Percentiles rank a stretch among this genome's conserved stretches.
phyloP scores from a whole-genome alignment of 2,797 vertebrate species.

The Cossypha heuglini region DNA sequence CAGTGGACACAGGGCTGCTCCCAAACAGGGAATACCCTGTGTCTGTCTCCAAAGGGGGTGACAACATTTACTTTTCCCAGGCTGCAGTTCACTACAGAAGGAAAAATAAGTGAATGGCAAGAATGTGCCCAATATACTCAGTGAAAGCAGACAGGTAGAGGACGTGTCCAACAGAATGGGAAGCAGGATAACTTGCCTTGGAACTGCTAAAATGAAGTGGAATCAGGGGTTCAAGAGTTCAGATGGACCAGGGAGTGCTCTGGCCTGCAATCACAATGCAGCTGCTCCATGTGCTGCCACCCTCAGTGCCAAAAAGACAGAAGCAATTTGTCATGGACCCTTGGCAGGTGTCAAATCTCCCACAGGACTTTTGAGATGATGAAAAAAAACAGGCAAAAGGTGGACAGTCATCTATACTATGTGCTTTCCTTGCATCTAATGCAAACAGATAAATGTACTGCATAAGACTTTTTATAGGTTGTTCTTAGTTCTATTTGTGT shows the following conservation, averaged over 20 bases:
- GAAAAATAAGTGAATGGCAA: rapidly evolving
- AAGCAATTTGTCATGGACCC: background rate
- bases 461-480: background rate
- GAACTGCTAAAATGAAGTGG: background rate
- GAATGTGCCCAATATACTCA: rapidly evolving
- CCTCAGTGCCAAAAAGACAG: background rate
- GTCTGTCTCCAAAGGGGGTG: background rate
- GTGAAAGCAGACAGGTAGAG: background rate
- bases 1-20: rapidly evolving
- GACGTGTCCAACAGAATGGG: background rate
- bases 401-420: background rate
- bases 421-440: background rate
- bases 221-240: background rate
- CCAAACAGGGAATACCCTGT: background rate
- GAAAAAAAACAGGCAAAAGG: background rate
- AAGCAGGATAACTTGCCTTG: background rate
- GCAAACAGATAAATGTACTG: background rate
- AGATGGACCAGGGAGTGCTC: background rate
- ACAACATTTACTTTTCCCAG: background rate
- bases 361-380: background rate
- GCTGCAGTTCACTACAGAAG: background rate
- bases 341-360: background rate
- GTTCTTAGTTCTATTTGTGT: background rate
- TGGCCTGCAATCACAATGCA: rapidly evolving
- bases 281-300: rapidly evolving